A percentile compares a stretch with the other conserved stretches of the same genome.
These are phyloP conservation scores for Drosophila lacteicornis DNA, from an alignment of 1,140 invertebrate species.

Conservation along the genomic window DNA sequence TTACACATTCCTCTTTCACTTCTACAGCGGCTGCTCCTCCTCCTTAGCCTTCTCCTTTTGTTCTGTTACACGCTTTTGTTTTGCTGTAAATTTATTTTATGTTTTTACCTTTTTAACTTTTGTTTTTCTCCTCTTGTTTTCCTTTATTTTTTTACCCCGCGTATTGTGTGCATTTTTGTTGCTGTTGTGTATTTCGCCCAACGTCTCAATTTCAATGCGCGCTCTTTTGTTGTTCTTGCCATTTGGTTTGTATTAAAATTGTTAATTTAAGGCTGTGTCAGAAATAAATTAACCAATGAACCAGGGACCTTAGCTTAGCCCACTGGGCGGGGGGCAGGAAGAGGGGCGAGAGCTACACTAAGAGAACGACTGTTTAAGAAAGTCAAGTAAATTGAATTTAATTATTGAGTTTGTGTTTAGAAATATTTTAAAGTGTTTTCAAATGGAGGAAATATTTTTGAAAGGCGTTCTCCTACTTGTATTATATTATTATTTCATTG, in stretches of 20 bases:
- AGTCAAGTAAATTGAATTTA: not conserved
- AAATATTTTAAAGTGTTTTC: not conserved
- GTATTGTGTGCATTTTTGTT: constrained; percentile 25
- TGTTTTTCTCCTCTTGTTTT: constrained; percentile 53
- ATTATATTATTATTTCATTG: too few relatives aligned
- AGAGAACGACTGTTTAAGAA: not conserved
- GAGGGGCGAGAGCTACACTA: not conserved
- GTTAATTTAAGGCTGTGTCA: constrained; percentile 77
- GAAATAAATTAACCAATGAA: constrained; percentile 80
- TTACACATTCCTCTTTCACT: constrained; percentile 58
- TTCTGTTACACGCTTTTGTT: constrained; percentile 74
- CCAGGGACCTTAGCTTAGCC: constrained; percentile 33
- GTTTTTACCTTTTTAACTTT: constrained; percentile 60
- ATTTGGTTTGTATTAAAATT: constrained; percentile 71
- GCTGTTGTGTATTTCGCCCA: constrained; percentile 38
- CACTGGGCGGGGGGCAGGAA: not conserved
- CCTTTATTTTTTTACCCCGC: constrained; percentile 8
- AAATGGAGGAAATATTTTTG: too few relatives aligned
- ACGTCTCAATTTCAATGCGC: constrained; percentile 76
- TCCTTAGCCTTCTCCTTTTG: constrained; percentile 14
- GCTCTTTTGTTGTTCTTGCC: constrained; percentile 58
- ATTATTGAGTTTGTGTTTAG: not conserved
- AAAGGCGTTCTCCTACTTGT: too few relatives aligned
- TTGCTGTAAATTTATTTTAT: constrained; percentile 75
- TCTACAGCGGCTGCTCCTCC: not conserved